A percentile compares a stretch with the other conserved stretches of the same genome.
Conservation (phyloP, 2,888 invertebrate genomes). For the Mactromeris polynyma region DNA sequence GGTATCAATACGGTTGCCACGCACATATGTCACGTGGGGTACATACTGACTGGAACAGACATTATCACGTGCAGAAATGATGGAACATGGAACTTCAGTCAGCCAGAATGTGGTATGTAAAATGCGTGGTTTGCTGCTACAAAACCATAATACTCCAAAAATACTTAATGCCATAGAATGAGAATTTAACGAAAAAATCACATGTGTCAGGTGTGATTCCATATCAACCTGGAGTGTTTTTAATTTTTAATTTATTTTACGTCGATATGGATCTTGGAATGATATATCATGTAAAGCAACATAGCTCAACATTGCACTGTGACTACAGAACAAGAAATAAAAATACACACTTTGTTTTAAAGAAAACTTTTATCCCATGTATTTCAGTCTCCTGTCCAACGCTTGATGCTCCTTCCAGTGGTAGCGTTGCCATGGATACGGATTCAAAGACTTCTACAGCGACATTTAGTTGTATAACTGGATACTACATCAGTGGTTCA, state of each 20-base stretch:
- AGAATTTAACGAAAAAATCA: no score
- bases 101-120: conserved; percentile 45
- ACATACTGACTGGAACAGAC: conserved; percentile 42
- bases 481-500: conserved; percentile 38
- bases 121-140: no score
- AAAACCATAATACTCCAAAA: no score
- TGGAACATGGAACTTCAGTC: conserved; percentile 44
- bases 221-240: no score
- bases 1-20: conserved; percentile 36
- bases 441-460: conserved; percentile 1
- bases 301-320: no score
- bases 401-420: conserved; percentile 3
- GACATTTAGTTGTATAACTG: conserved; percentile 28
- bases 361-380: not conserved
- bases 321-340: no score
- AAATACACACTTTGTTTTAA: no score
- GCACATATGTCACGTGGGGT: conserved; percentile 47
- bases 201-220: no score
- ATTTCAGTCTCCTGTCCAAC: conserved; percentile 17
- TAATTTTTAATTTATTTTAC: no score
- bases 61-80: conserved; percentile 39
- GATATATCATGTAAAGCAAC: no score
- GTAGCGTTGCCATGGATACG: conserved; percentile 20
- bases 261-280: no score
- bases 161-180: no score